These are phyloP conservation scores for Suricata suricatta DNA, from an alignment of 2,113 vertebrate species.

Conservation along the genomic window DNA sequence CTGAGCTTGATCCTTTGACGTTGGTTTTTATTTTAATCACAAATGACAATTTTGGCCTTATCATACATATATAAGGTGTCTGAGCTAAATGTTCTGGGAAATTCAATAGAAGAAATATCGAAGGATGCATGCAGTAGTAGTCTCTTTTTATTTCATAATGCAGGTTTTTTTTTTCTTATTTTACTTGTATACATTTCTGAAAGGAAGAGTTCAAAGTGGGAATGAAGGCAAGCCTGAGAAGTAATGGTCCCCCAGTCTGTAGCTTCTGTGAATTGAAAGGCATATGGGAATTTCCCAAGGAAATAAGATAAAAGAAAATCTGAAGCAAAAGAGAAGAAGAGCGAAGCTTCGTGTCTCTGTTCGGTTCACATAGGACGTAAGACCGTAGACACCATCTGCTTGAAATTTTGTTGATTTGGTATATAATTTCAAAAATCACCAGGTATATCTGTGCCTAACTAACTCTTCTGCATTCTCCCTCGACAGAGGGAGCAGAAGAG, in stretches of 20 bases:
- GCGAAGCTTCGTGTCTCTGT: neutral
- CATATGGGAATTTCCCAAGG: slow-evolving; percentile 25
- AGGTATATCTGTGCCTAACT: neutral
- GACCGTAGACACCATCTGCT: neutral
- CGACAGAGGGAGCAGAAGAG: neutral
- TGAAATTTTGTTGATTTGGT: slow-evolving; percentile 44
- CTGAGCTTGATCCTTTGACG: neutral
- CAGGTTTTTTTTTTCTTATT: neutral
- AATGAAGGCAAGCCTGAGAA: neutral
- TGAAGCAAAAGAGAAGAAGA: slow-evolving; percentile 43
- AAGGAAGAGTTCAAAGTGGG: neutral
- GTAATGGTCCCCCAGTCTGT: neutral
- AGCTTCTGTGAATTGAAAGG: neutral
- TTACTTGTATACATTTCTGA: slow-evolving; percentile 15
- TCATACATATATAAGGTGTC: neutral
- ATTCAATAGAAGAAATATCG: neutral
- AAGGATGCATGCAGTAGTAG: neutral
- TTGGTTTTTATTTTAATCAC: slow-evolving; percentile 18
- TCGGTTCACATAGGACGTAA: slow-evolving; percentile 6
- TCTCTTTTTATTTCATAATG: slow-evolving; percentile 13
- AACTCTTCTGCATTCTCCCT: neutral
- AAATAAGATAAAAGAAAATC: slow-evolving; percentile 34
- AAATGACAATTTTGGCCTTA: neutral
- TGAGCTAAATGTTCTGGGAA: slow-evolving; percentile 6
- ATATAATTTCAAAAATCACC: neutral